These are phyloP conservation scores for Drosophila affinis DNA, from an alignment of 2,888 invertebrate species.

Conservation along the genomic window DNA sequence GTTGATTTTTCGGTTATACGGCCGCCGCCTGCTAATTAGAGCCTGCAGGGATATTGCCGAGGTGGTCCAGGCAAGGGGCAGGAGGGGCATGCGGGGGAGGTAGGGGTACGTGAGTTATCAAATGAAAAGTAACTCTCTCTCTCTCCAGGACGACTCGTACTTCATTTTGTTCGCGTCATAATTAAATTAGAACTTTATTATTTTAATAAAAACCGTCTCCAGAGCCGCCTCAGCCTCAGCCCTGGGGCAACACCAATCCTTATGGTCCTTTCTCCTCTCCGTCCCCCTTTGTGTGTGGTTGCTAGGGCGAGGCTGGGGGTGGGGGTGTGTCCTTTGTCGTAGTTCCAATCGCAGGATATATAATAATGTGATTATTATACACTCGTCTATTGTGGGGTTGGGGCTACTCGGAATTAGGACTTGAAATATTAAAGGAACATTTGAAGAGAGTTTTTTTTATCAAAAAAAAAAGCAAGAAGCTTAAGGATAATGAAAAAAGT, in stretches of 20 bases:
- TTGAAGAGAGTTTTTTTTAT: background rate
- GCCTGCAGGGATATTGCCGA: conserved; percentile 50
- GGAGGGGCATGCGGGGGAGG: background rate
- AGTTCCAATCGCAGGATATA: conserved; percentile 19
- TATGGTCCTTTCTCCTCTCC: conserved; percentile 4
- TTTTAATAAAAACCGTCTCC: conserved; percentile 76
- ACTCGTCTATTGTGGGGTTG: conserved; percentile 1
- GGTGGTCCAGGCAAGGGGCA: conserved; percentile 6
- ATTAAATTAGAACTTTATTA: conserved; percentile 79
- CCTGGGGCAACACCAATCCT: conserved; percentile 35
- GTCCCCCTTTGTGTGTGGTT: background rate
- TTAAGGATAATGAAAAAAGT: background rate
- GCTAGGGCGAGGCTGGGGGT: background rate
- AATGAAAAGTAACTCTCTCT: conserved; percentile 75
- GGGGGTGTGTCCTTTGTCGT: conserved; percentile 38
- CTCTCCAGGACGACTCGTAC: conserved; percentile 33
- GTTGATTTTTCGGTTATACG: conserved; percentile 81
- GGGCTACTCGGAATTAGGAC: background rate
- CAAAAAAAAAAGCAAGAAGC: background rate
- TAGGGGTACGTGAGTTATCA: conserved; percentile 78
- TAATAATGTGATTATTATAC: conserved; percentile 40
- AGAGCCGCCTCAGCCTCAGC: conserved; percentile 16
- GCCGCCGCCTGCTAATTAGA: conserved; percentile 78
- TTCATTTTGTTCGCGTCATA: conserved; percentile 52
- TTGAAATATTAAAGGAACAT: background rate